These are phyloP conservation scores for Noctua comes DNA, from an alignment of 2,888 invertebrate genomes.

Conservation along the genomic window DNA sequence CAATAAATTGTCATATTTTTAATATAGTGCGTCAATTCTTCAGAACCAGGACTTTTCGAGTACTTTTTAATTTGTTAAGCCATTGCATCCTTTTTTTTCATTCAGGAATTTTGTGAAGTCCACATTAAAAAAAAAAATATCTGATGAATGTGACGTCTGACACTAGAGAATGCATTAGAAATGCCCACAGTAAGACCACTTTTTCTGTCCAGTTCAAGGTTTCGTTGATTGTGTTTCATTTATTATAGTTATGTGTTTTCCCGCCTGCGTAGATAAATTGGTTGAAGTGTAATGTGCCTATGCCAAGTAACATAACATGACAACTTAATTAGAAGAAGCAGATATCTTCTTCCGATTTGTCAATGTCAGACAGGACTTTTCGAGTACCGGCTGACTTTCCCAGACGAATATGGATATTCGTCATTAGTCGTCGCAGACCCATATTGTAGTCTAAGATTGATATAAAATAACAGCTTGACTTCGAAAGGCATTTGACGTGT, in stretches of 20 bases:
- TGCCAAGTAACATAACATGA: neutral
- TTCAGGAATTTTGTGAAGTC: neutral
- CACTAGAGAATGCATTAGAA: neutral
- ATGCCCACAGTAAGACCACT: no score
- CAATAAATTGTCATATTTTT: conserved; percentile 21
- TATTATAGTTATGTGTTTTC: neutral
- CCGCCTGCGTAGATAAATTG: neutral
- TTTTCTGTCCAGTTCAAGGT: neutral
- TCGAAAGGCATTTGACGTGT: no score
- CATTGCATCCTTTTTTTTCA: neutral
- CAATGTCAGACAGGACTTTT: neutral
- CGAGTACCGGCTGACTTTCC: neutral
- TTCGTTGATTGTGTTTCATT: neutral
- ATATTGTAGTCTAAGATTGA: neutral
- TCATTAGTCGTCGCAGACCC: neutral
- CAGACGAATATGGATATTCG: no score
- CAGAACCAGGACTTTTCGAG: neutral
- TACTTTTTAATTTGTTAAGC: neutral
- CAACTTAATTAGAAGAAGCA: neutral
- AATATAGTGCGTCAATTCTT: neutral
- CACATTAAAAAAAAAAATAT: neutral
- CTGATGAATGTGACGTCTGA: no score
- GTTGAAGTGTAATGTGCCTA: neutral
- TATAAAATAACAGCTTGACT: no score
- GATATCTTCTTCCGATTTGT: neutral